These are phyloP conservation scores for Enteromius treurensis DNA, from an alignment of 2,797 vertebrate genomes.

Conservation along the genomic window DNA sequence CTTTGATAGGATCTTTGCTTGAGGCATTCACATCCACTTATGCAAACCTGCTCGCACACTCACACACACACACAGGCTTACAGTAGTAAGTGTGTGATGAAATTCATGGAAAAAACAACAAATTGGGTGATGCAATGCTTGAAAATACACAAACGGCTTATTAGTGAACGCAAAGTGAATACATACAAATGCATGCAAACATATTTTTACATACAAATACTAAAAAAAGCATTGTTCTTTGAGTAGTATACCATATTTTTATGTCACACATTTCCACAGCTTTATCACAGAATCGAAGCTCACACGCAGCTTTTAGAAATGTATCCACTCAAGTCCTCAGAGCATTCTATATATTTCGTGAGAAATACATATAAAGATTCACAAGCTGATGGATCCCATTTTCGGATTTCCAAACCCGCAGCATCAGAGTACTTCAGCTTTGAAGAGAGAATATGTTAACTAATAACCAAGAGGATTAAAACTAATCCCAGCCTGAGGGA, in stretches of 20 bases:
- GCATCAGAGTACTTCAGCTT: conserved; percentile 60
- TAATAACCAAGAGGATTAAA: conserved; percentile 75
- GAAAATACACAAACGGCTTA: conserved; percentile 33
- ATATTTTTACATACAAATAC: background rate
- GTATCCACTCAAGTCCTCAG: background rate
- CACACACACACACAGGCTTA: conserved; percentile 21
- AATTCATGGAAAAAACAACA: conserved; percentile 38
- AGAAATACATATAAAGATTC: conserved; percentile 19
- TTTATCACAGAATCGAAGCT: conserved; percentile 44
- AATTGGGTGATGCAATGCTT: conserved; percentile 24
- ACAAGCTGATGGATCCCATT: conserved; percentile 35
- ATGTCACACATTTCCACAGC: conserved; percentile 52
- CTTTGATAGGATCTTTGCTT: conserved; percentile 67
- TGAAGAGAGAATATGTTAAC: conserved; percentile 60
- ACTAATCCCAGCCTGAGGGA: conserved; percentile 71
- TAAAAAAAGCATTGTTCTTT: conserved; percentile 20
- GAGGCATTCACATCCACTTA: conserved; percentile 36
- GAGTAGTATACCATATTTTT: conserved; percentile 61
- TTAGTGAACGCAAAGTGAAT: conserved; percentile 35
- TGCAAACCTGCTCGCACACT: background rate
- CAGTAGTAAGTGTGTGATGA: conserved; percentile 28
- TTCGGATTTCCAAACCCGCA: conserved; percentile 47
- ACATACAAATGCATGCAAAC: background rate
- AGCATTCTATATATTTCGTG: background rate
- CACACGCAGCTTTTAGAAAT: conserved; percentile 16